Conservation (phyloP, 2,797 vertebrate species). For the Aselliscus stoliczkanus region DNA sequence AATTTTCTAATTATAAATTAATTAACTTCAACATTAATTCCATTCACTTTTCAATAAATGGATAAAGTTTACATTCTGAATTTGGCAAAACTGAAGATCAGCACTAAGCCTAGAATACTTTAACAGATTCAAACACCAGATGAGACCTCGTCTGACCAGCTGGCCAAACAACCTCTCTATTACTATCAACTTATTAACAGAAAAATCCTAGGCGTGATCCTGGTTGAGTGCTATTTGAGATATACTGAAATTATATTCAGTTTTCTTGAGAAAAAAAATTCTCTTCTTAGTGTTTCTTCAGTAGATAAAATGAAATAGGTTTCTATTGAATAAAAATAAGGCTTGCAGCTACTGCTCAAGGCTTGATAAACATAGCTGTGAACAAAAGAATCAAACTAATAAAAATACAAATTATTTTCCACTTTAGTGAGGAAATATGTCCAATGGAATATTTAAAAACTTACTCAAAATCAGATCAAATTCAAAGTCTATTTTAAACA, state of each 20-base stretch:
- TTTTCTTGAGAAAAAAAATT: neutral
- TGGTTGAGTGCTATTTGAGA: neutral
- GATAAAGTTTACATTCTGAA: neutral
- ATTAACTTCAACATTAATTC: constrained; percentile 1
- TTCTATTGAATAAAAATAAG: neutral
- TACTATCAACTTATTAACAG: constrained; percentile 24
- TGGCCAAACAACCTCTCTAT: neutral
- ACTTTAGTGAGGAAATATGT: neutral
- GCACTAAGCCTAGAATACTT: neutral
- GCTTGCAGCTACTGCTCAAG: neutral
- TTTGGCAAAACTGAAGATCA: neutral
- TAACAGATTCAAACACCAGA: constrained; percentile 33
- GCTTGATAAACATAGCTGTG: neutral
- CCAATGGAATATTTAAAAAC: neutral
- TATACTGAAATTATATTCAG: neutral
- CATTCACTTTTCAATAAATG: neutral
- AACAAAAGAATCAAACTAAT: neutral
- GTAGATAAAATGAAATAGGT: neutral
- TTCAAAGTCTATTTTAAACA: neutral
- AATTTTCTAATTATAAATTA: neutral
- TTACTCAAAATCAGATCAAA: neutral
- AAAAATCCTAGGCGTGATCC: neutral
- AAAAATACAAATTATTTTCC: neutral
- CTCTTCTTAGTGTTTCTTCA: neutral
- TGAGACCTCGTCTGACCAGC: neutral